Percentiles rank a stretch among this genome's conserved stretches.
These are phyloP conservation scores for Tachycineta bicolor DNA, from an alignment of 2,113 vertebrate genomes.

Conservation along the genomic window DNA sequence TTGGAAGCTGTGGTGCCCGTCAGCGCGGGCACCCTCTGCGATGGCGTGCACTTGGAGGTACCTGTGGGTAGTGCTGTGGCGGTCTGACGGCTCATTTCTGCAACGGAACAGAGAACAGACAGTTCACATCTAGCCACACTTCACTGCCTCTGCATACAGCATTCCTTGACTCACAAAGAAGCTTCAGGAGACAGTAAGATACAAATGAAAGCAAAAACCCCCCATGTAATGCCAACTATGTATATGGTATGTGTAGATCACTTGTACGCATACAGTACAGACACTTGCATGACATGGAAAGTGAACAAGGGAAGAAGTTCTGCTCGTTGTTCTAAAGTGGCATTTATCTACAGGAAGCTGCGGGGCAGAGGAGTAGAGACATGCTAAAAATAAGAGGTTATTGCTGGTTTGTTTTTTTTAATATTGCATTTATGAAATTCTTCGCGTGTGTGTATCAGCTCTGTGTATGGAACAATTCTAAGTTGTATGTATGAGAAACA, in stretches of 20 bases:
- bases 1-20: conserved; percentile 98
- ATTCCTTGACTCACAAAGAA: neutral
- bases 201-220: neutral
- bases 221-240: fast-evolving
- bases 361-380: neutral
- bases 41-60: conserved; percentile 97
- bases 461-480: neutral
- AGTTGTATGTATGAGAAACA: neutral
- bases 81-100: conserved; percentile 99
- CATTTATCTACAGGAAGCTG: neutral
- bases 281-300: fast-evolving
- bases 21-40: conserved; percentile 94
- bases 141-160: fast-evolving
- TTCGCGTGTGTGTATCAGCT: neutral
- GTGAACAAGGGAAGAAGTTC: neutral
- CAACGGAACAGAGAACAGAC: neutral
- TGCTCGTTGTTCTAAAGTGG: neutral
- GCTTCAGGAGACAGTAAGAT: neutral
- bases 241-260: fast-evolving
- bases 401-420: neutral
- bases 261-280: fast-evolving
- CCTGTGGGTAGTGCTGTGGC: conserved; percentile 96
- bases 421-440: neutral
- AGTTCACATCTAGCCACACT: neutral
- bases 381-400: neutral